A percentile compares a stretch with the other conserved stretches of the same genome.
Evolutionary conservation across 2,888 invertebrate genomes (phyloP).

Genomic region (Lasioglossum zephyrum): DNA sequence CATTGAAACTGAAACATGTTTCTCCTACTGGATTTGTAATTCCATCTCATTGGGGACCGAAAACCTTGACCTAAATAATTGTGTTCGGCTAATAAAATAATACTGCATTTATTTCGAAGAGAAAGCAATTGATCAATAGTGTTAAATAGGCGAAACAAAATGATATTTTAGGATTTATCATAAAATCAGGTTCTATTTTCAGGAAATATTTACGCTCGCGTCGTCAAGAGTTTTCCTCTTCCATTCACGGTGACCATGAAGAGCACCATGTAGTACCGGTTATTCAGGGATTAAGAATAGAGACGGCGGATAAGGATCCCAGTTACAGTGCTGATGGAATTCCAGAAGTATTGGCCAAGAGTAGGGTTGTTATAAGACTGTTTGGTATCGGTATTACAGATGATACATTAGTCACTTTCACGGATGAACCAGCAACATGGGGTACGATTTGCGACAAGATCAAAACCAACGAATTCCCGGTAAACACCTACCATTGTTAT

Average conservation of each 20-base stretch:
- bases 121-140: not conserved
- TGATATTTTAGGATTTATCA: not conserved
- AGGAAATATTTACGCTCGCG: slow-evolving; percentile 69
- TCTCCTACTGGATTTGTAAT: not conserved
- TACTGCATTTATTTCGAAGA: not conserved
- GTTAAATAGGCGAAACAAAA: not conserved
- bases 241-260: slow-evolving; percentile 11
- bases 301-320: slow-evolving; percentile 86
- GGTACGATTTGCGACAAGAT: slow-evolving; percentile 88
- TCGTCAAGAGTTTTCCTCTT: slow-evolving; percentile 59
- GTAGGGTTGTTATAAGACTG: slow-evolving; percentile 88
- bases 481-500: slow-evolving; percentile 79
- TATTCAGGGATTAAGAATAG: slow-evolving; percentile 87
- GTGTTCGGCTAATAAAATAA: slow-evolving; percentile 3
- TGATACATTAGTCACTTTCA: slow-evolving; percentile 90
- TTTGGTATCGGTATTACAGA: slow-evolving; percentile 90
- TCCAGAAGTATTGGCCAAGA: slow-evolving; percentile 88
- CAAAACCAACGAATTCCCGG: slow-evolving; percentile 84
- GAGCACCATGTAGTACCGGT: slow-evolving; percentile 51
- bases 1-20: slow-evolving; percentile 16
- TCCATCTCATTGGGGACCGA: not conserved
- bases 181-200: slow-evolving; percentile 52
- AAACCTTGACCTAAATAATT: slow-evolving; percentile 40
- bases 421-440: slow-evolving; percentile 85
- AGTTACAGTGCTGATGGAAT: slow-evolving; percentile 86